Evolutionary conservation across 2,113 vertebrate species (phyloP), one percentile per base, ranked within the genome.

Genomic region (Bubalus kerabau): DNA sequence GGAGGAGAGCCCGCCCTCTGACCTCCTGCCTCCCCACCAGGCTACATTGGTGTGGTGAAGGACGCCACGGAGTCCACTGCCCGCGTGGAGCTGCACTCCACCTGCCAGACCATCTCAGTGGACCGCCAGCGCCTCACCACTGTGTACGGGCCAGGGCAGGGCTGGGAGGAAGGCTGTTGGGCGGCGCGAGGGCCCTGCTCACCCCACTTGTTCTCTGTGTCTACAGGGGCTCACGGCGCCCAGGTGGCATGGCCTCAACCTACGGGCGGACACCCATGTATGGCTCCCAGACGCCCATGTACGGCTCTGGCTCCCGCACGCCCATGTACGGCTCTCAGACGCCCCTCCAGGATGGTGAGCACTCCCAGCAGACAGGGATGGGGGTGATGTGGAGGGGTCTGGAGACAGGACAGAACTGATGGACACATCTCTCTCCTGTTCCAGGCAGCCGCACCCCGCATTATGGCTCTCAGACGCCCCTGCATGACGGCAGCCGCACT

Each of bases 41-140:
- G 99, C 7, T 99, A 99, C 98, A 99, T 99, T 0, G 99, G 99
- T 0, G 99, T 99, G 97, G 99, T 99, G 83, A 99, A 99, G 97
- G 99, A 99, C 6, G 99, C 99, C 6, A 99, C 99, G 0, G 99
- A 99, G 98, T 99, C 99, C 0, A 99, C 99, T 0, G 99, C 99
- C 23, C 98, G 99, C 0, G 99, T 99, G 84, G 99, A 99, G 98
- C 99, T 99, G 84, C 99, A 99, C 97, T 99, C 99, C 36, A 99
- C 99, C 52, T 99, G 99, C 97, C 99, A 99, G 99, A 99, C 99
- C 90, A 99, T 99, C 98, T 99, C 99, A 0, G 99, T 99, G 91
- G 99, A 99, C 98, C 97, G 99, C 2, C 99, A 99, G 98, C 99
- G 99, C 7, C 98, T 99, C 19, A 99, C 99, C 57, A 99, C 99